A percentile compares a stretch with the other conserved stretches of the same genome.
Conservation (phyloP, 2,113 vertebrate species). For the Calonectris borealis region DNA sequence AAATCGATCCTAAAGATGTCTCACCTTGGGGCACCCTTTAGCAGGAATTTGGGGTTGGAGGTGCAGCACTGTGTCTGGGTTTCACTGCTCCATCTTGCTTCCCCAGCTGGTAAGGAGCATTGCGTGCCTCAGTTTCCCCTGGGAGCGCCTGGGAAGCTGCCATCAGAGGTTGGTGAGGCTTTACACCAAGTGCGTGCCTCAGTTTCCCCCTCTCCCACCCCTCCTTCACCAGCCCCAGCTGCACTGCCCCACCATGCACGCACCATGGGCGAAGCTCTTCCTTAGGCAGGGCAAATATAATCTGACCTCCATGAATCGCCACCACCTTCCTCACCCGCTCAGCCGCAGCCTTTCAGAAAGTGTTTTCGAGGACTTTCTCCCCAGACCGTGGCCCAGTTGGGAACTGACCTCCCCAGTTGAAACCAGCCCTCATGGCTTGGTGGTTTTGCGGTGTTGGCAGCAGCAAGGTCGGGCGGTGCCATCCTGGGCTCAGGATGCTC, state of each 20-base stretch:
- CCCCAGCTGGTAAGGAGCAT: neutral
- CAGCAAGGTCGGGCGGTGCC: accelerated
- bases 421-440: neutral
- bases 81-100: neutral
- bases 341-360: neutral
- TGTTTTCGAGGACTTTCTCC: neutral
- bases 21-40: neutral
- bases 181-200: neutral
- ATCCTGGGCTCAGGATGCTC: neutral
- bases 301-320: neutral
- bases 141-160: neutral
- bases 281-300: neutral
- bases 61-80: neutral
- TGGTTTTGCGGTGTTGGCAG: neutral
- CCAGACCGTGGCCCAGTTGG: neutral
- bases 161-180: accelerated
- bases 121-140: neutral
- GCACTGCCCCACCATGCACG: accelerated
- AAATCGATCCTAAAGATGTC: neutral
- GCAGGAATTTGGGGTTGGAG: neutral
- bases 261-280: neutral
- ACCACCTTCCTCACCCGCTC: neutral
- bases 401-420: accelerated
- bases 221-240: neutral
- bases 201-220: neutral